These are phyloP conservation scores for Diabrotica balteata DNA, from an alignment of 2,888 invertebrate species.

Conservation along the genomic window DNA sequence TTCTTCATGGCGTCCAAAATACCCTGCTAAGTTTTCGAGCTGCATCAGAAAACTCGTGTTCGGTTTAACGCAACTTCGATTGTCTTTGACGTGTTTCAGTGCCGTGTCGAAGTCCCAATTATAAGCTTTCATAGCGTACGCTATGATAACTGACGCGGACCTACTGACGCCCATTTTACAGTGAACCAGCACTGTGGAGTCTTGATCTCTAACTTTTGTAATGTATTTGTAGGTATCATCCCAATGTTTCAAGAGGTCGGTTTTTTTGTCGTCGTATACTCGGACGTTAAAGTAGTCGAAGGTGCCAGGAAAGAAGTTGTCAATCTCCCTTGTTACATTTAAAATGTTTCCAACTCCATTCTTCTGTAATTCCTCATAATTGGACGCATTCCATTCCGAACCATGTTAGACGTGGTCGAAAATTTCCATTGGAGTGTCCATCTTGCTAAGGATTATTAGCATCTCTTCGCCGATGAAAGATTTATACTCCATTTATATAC, in stretches of 20 bases:
- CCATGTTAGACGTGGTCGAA: slow-evolving; percentile 97
- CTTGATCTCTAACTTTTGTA: slow-evolving; percentile 86
- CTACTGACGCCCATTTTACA: slow-evolving; percentile 99
- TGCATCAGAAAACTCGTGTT: slow-evolving; percentile 94
- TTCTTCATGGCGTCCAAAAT: slow-evolving; percentile 93
- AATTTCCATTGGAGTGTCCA: slow-evolving; percentile 97
- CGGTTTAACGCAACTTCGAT: slow-evolving; percentile 93
- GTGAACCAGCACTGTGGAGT: slow-evolving; percentile 95
- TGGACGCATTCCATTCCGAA: slow-evolving; percentile 99
- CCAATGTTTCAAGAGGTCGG: slow-evolving; percentile 96
- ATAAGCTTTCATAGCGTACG: slow-evolving; percentile 97
- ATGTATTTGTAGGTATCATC: slow-evolving; percentile 98
- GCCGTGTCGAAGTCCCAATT: slow-evolving; percentile 93
- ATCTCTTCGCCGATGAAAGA: slow-evolving; percentile 98
- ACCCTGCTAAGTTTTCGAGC: slow-evolving; percentile 85
- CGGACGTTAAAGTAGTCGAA: slow-evolving; percentile 96
- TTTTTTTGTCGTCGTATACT: slow-evolving; percentile 96
- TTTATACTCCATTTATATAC: slow-evolving; percentile 91
- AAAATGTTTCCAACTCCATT: slow-evolving; percentile 96
- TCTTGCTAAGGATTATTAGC: slow-evolving; percentile 95
- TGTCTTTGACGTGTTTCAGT: slow-evolving; percentile 86
- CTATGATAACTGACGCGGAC: slow-evolving; percentile 97
- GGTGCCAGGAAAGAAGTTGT: slow-evolving; percentile 98
- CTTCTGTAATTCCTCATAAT: slow-evolving; percentile 93
- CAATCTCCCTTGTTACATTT: slow-evolving; percentile 98